Evolutionary conservation across 2,888 invertebrate species (phyloP), one percentile per base, ranked within the genome.

Genomic region (Lepidochrysops patricia): DNA sequence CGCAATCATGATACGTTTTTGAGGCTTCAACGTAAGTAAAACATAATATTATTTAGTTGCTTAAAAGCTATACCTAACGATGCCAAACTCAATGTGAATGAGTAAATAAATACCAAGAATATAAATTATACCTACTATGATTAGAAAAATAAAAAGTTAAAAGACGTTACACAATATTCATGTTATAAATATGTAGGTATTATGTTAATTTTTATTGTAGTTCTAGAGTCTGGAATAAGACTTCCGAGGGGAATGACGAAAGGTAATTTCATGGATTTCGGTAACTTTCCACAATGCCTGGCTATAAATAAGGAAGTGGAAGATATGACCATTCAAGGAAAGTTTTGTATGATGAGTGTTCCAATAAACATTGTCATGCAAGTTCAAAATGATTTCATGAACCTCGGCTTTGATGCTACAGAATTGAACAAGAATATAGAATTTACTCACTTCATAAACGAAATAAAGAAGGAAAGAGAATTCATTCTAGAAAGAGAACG

Each of bases 231-330:
- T 0, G 79, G 84, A 0, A 62, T 75, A 29, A 72, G 82, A 62
- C 68, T 70, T 5, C 83, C 83, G n/a, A 74, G 75, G 61, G 80
- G 82, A 15, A 62, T 83, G 12, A 52, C 74, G 3, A 67, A 67
- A 34, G 81, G 76, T 1, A 80, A 79, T 52, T 61, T 73, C 0
- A 49, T 69, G 3, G 81, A 81, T 54, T 67, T 77, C 34, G 83
- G 83, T 0, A 79, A 76, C 58, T 83, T 78, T 56, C 66, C 67
- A 54, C 79, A 81, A 69, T 83, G 83, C 65, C 64, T 82, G n/a
- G 67, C 58, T 0, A 80, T 82, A 52, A 66, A 66, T n/a, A 60
- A 72, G 61, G 61, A 65, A 27, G 66, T 68, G n/a, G 66, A 71
- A 19, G 65, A 66, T 19, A 74, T 72, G 12, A 62, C 67, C 0